Evolutionary conservation across 2,113 vertebrate species (phyloP).

Genomic region (Nibea coibor): DNA sequence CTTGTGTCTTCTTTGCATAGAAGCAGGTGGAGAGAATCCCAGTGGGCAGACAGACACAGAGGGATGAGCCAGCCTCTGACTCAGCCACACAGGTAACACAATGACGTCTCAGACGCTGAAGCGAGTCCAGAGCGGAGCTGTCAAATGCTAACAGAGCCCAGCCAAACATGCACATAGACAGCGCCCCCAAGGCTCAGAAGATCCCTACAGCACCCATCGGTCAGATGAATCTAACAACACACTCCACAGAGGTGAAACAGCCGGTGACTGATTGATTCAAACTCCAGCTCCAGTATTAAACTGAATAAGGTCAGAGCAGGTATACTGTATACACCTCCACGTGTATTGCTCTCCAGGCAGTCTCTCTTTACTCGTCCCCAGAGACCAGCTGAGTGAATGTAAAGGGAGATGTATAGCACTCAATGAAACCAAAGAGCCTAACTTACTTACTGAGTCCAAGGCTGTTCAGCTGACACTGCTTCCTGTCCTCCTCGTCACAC

Average conservation of each 20-base stretch:
- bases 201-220: conserved; percentile 10
- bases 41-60: conserved; percentile 58
- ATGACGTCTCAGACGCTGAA: conserved; percentile 59
- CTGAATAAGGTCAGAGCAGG: conserved; percentile 39
- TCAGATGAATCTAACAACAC: conserved; percentile 6
- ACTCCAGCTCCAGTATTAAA: conserved; percentile 27
- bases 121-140: conserved; percentile 63
- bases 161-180: conserved; percentile 19
- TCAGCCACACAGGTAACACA: conserved; percentile 70
- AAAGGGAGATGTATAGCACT: conserved; percentile 11
- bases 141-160: conserved; percentile 60
- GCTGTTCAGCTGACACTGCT: conserved; percentile 30
- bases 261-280: conserved; percentile 16
- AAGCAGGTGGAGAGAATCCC: conserved; percentile 68
- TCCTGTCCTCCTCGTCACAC: conserved; percentile 37
- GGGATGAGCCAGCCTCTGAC: conserved; percentile 71
- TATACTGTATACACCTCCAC: conserved; percentile 45
- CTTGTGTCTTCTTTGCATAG: conserved; percentile 44
- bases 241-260: neutral
- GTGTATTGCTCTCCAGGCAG: conserved; percentile 36
- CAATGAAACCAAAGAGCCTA: conserved; percentile 17
- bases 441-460: conserved; percentile 4
- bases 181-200: conserved; percentile 14
- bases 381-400: conserved; percentile 14
- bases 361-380: conserved; percentile 48